phyloP scores from a whole-genome alignment of 2,797 vertebrate genomes.

The Sebastes cheni region DNA sequence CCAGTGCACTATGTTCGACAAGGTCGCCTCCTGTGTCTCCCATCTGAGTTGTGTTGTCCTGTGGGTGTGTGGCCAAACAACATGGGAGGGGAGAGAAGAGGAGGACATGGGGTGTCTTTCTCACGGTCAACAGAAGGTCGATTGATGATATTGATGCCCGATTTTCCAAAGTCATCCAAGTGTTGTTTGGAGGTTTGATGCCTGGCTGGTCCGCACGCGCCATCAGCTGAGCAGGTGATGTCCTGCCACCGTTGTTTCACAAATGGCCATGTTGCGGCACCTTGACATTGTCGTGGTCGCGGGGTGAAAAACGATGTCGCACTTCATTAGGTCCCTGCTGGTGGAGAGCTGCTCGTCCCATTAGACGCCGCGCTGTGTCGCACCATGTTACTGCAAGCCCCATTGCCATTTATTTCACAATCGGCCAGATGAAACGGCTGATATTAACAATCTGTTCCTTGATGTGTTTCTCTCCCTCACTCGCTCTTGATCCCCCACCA shows the following conservation, averaged over 20 bases:
- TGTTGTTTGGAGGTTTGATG: conserved; percentile 56
- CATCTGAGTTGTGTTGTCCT: conserved; percentile 65
- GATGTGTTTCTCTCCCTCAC: conserved; percentile 79
- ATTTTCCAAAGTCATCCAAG: conserved; percentile 70
- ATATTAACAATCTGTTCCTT: conserved; percentile 89
- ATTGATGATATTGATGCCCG: conserved; percentile 72
- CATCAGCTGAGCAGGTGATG: conserved; percentile 78
- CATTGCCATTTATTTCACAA: conserved; percentile 89
- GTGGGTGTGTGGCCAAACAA: conserved; percentile 66
- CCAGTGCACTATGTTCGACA: conserved; percentile 70
- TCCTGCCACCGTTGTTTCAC: conserved; percentile 72
- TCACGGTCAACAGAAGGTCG: conserved; percentile 72
- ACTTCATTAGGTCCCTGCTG: conserved; percentile 85
- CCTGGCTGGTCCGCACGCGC: conserved; percentile 57
- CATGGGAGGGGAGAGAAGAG: background rate
- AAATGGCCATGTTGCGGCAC: conserved; percentile 82
- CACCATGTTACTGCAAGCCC: conserved; percentile 86
- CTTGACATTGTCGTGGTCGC: conserved; percentile 82
- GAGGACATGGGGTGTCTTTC: conserved; percentile 20
- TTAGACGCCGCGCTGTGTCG: conserved; percentile 79
- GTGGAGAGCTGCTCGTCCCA: conserved; percentile 84
- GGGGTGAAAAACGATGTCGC: conserved; percentile 85
- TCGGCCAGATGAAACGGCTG: conserved; percentile 87
- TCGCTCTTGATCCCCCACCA: background rate
- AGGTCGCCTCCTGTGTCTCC: conserved; percentile 73